phyloP scores from a whole-genome alignment of 2,113 vertebrate species.

The Colius striatus region DNA sequence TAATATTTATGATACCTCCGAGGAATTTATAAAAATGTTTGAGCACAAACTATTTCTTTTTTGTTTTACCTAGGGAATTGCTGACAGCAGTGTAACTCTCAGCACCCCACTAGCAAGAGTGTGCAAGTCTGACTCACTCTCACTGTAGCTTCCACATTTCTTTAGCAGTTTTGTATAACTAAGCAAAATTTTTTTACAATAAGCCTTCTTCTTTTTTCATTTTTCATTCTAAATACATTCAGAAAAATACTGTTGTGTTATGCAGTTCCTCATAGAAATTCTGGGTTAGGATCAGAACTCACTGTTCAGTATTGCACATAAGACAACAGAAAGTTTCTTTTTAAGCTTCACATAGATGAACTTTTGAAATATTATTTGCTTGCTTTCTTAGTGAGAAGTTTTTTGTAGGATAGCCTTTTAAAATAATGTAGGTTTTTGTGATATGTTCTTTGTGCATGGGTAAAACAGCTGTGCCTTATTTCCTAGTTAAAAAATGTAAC shows the following conservation, averaged over 20 bases:
- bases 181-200: slow-evolving; percentile 20
- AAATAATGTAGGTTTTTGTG: neutral
- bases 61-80: slow-evolving; percentile 38
- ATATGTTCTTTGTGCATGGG: neutral
- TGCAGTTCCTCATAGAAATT: neutral
- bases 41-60: slow-evolving; percentile 25
- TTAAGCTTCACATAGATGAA: neutral
- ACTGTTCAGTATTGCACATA: neutral
- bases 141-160: neutral
- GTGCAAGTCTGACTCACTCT: neutral
- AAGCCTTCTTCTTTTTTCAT: neutral
- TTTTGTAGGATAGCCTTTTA: neutral
- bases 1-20: slow-evolving; percentile 63
- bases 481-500: neutral
- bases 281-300: neutral
- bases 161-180: slow-evolving; percentile 4
- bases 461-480: neutral
- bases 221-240: neutral
- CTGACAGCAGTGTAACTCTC: slow-evolving; percentile 50
- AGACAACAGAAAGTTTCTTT: neutral
- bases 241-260: neutral
- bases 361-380: neutral
- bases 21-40: slow-evolving; percentile 52
- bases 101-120: slow-evolving; percentile 57
- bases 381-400: neutral